phyloP scores from a whole-genome alignment of 2,797 vertebrate species.

The Gambusia yucatana region DNA sequence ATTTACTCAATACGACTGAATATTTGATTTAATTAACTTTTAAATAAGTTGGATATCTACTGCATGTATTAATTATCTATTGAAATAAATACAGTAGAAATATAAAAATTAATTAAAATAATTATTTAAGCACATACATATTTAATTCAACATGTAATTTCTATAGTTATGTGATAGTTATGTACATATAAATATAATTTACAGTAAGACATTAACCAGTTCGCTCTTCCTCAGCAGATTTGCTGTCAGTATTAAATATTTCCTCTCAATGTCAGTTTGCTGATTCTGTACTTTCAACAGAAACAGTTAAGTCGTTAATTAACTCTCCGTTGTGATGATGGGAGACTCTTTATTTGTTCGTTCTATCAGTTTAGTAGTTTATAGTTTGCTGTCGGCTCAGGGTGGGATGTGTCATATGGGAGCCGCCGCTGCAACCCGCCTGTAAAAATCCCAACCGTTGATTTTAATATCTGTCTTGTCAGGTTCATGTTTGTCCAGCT shows the following conservation, averaged over 20 bases:
- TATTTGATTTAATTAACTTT: too few relatives aligned
- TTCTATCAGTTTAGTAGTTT: neutral
- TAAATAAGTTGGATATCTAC: too few relatives aligned
- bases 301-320: neutral
- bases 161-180: too few relatives aligned
- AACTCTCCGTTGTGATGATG: neutral
- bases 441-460: conserved; percentile 42
- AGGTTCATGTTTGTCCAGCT: neutral
- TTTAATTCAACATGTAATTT: too few relatives aligned
- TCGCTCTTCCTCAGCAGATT: neutral
- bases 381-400: too few relatives aligned
- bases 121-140: too few relatives aligned
- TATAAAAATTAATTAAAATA: too few relatives aligned
- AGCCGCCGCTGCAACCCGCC: neutral
- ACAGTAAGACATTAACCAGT: too few relatives aligned
- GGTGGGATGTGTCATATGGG: neutral
- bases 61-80: too few relatives aligned
- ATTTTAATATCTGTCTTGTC: conserved; percentile 17
- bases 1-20: too few relatives aligned
- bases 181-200: too few relatives aligned
- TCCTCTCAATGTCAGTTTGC: neutral
- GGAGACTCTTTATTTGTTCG: neutral
- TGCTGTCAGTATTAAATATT: neutral
- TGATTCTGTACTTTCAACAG: neutral
- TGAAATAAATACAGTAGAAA: too few relatives aligned